Evolutionary conservation across 2,888 invertebrate species (phyloP), one percentile per base, ranked within the genome.

Genomic region (Hyppa rectilinea): DNA sequence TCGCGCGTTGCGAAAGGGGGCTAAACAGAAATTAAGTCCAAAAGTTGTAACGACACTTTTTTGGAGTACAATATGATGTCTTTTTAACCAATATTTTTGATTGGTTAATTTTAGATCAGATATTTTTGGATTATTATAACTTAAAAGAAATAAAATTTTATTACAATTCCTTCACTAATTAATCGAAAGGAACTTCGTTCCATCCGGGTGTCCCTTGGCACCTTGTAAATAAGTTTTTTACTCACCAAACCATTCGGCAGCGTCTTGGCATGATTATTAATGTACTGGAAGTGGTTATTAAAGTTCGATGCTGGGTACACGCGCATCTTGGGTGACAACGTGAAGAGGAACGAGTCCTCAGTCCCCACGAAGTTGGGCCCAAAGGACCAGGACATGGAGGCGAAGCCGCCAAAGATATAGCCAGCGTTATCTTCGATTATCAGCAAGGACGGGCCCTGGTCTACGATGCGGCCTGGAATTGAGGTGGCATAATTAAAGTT

Each of bases 251-350:
- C 99, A 94, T 99, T 99, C 0, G 99, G 99, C 96, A 99, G 96
- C 0, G 99, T 99, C 93, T 99, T 98, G 82, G 99, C 99, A 85
- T 98, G 98, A 73, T 98, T 96, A 93, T 99, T 99, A 79, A 99
- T 96, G 92, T 99, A 99, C 95, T 98, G 98, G 92, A 97, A 99
- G 90, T 99, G 98, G 77, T 98, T 96, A 92, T 99, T 99, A 92
- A 98, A 98, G 0, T 97, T 97, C 0, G 98, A 98, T 0, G 98
- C 95, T 0, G 96, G 96, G 91, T 98, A 99, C 3, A 98, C 96
- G 45, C 98, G 94, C 97, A 98, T 98, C 68, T 97, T 96, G 0
- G 99, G 99, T 34, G 97, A 96, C 62, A 99, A 94, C 0, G 98
- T 97, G 93, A 99, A 99, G 40, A 99, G 94, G 94, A 99, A 98